Conservation (phyloP, 2,113 vertebrate genomes). For the Caranx melampygus region DNA sequence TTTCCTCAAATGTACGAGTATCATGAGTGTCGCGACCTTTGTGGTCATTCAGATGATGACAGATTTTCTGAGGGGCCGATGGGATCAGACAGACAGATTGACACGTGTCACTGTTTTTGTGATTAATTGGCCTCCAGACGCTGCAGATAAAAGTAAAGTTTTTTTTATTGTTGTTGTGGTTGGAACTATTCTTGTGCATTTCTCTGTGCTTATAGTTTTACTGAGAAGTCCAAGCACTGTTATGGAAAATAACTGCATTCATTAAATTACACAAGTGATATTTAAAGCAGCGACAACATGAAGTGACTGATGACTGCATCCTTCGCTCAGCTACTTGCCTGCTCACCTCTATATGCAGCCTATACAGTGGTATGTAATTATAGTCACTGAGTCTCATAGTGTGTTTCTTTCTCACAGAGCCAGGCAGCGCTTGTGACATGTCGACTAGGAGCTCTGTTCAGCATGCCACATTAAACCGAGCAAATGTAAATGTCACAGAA, state of each 20-base stretch:
- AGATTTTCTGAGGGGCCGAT: constrained; percentile 5
- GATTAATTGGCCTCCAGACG: constrained; percentile 26
- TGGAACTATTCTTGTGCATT: constrained; percentile 14
- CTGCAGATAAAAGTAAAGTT: constrained; percentile 27
- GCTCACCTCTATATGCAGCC: constrained; percentile 17
- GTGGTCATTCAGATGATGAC: constrained; percentile 40
- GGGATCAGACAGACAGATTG: constrained; percentile 46
- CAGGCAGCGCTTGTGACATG: not conserved
- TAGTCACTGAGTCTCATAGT: not conserved
- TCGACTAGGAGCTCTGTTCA: constrained; percentile 3
- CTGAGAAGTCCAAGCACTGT: not conserved
- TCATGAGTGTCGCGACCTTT: constrained; percentile 61
- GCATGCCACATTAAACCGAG: constrained; percentile 8
- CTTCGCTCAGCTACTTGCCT: not conserved
- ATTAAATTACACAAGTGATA: constrained; percentile 30
- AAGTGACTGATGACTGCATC: constrained; percentile 26
- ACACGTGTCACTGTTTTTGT: constrained; percentile 38
- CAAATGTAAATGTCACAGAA: constrained; percentile 37
- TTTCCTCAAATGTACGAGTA: constrained; percentile 50
- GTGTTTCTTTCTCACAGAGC: constrained; percentile 32
- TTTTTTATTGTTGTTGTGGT: not conserved
- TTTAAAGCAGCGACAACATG: constrained; percentile 26
- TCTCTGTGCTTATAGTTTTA: not conserved
- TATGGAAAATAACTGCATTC: constrained; percentile 24
- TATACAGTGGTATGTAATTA: constrained; percentile 32